These are phyloP conservation scores for Caenorhabditis virilis DNA, from an alignment of 2,888 invertebrate species.

Conservation along the genomic window DNA sequence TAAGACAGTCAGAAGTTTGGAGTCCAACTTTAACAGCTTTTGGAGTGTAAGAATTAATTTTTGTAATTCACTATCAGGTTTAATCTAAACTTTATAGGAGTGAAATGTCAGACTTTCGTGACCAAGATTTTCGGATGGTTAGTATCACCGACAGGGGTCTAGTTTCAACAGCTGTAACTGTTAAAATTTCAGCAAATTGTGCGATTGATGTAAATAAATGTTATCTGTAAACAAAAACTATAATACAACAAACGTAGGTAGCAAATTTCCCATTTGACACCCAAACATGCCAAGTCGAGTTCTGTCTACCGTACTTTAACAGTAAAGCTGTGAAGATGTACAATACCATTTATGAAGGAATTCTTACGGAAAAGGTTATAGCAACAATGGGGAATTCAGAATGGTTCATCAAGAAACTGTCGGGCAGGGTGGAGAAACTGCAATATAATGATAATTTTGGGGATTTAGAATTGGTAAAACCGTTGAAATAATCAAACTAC, in stretches of 20 bases:
- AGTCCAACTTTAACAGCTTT: constrained; percentile 21
- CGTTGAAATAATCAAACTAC: not conserved
- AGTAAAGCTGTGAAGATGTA: constrained; percentile 8
- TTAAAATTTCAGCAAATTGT: constrained; percentile 16
- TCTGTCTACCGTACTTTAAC: constrained; percentile 13
- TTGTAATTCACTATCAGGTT: too few relatives aligned
- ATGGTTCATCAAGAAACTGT: constrained; percentile 18
- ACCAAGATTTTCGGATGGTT: constrained; percentile 17
- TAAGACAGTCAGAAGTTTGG: constrained; percentile 19
- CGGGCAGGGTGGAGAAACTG: constrained; percentile 6
- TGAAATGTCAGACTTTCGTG: constrained; percentile 23
- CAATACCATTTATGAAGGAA: constrained; percentile 13
- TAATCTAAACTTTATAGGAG: constrained; percentile 15
- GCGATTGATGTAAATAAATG: constrained; percentile 10
- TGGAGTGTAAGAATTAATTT: constrained; percentile 24
- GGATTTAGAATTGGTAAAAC: constrained; percentile 15
- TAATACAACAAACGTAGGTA: not conserved
- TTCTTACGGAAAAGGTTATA: constrained; percentile 1
- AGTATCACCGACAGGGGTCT: not conserved
- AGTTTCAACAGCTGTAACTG: constrained; percentile 12
- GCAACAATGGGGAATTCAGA: constrained; percentile 28
- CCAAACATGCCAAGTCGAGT: constrained; percentile 17
- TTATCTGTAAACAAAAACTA: not conserved
- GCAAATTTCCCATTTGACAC: constrained; percentile 26
- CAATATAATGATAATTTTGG: constrained; percentile 19